Conservation (phyloP, 2,797 vertebrate genomes). For the Scarus forsteni region DNA sequence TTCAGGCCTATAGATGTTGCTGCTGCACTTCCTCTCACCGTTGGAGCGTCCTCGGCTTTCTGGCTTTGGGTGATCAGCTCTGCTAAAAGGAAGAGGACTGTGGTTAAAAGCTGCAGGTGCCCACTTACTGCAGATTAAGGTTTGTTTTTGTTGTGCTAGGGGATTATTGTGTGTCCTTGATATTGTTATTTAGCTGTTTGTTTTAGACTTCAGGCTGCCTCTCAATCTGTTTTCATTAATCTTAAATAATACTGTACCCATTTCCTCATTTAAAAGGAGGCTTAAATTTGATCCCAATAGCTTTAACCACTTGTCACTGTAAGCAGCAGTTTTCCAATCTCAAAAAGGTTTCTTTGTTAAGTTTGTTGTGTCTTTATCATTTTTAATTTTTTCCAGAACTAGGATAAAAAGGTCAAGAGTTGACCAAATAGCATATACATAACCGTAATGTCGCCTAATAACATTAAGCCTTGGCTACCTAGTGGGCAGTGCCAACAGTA, state of each 20-base stretch:
- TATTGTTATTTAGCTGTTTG: constrained; percentile 32
- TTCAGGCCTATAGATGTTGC: constrained; percentile 74
- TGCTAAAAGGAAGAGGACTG: constrained; percentile 41
- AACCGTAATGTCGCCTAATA: too few relatives aligned
- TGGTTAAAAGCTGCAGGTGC: constrained; percentile 55
- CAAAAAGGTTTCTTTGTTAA: not conserved
- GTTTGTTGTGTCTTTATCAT: not conserved
- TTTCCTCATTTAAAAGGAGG: not conserved
- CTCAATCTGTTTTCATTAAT: constrained; percentile 20
- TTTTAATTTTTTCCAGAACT: not conserved
- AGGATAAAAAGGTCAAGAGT: not conserved
- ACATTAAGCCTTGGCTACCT: too few relatives aligned
- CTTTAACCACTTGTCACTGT: not conserved
- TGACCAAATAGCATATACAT: too few relatives aligned
- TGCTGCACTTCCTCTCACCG: constrained; percentile 65
- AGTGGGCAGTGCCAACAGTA: too few relatives aligned
- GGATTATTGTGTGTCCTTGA: constrained; percentile 38
- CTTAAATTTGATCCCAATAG: not conserved
- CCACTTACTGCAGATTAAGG: constrained; percentile 41
- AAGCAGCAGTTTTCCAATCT: constrained; percentile 6
- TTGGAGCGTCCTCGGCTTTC: not conserved
- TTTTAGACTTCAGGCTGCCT: constrained; percentile 21
- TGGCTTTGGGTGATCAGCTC: constrained; percentile 28
- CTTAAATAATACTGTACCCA: not conserved
- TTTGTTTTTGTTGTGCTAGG: constrained; percentile 49